These are phyloP conservation scores for Coelopa frigida DNA, from an alignment of 1,140 invertebrate genomes.

Conservation along the genomic window DNA sequence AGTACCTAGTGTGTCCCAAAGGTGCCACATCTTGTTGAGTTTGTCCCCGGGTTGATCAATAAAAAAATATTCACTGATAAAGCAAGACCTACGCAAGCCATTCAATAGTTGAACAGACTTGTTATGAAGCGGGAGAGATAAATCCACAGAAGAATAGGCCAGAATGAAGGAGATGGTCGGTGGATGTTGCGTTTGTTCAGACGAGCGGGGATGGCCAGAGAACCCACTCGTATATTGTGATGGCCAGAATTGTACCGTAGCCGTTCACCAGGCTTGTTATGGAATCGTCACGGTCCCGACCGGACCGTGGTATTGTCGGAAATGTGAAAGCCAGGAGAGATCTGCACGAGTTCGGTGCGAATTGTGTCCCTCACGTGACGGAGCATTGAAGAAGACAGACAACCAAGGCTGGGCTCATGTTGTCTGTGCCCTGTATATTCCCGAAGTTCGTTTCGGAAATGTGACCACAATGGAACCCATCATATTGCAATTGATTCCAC, in stretches of 20 bases:
- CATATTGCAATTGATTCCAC: slow-evolving; percentile 79
- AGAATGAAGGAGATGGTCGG: slow-evolving; percentile 91
- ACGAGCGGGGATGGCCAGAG: slow-evolving; percentile 96
- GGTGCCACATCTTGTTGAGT: too few species aligned
- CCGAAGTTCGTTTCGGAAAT: slow-evolving; percentile 94
- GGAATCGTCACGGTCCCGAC: slow-evolving; percentile 94
- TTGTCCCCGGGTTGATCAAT: too few species aligned
- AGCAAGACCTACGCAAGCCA: too few species aligned
- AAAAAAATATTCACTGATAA: too few species aligned
- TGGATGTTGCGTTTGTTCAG: slow-evolving; percentile 98
- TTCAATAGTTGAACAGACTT: too few species aligned
- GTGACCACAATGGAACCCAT: slow-evolving; percentile 98
- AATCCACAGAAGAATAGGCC: too few species aligned
- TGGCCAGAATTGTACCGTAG: slow-evolving; percentile 93
- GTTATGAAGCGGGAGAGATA: too few species aligned
- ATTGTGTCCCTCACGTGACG: slow-evolving; percentile 90
- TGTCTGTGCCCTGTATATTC: slow-evolving; percentile 95
- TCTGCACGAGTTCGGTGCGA: slow-evolving; percentile 87
- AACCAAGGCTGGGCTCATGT: slow-evolving; percentile 94
- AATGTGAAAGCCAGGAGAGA: slow-evolving; percentile 91
- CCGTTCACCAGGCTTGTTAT: slow-evolving; percentile 98
- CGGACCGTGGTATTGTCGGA: slow-evolving; percentile 95
- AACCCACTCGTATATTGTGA: slow-evolving; percentile 99
- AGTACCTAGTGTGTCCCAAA: too few species aligned
- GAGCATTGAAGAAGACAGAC: slow-evolving; percentile 91